phyloP scores from a whole-genome alignment of 2,113 vertebrate species.

The Vanacampus margaritifer region DNA sequence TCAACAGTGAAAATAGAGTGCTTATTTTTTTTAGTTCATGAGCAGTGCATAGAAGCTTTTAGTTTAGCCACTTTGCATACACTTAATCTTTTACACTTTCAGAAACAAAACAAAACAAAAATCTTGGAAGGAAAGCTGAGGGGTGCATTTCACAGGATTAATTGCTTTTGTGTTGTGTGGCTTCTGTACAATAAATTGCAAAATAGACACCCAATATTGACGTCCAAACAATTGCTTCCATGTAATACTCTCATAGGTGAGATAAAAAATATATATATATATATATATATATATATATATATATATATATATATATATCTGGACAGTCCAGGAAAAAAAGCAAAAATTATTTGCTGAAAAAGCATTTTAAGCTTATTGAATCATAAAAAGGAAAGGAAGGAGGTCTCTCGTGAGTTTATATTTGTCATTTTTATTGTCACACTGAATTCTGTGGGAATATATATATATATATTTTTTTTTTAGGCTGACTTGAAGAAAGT shows the following conservation, averaged over 20 bases:
- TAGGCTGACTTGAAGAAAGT: no score
- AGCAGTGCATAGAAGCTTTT: not conserved
- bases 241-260: not conserved
- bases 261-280: no score
- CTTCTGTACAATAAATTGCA: not conserved
- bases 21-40: slow-evolving; percentile 5
- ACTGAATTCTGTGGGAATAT: not conserved
- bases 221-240: slow-evolving; percentile 6
- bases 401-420: slow-evolving; percentile 9
- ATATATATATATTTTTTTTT: no score
- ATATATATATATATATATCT: no score
- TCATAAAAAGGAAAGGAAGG: slow-evolving; percentile 20
- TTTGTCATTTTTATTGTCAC: not conserved
- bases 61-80: not conserved
- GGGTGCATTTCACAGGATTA: not conserved
- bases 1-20: not conserved
- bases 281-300: no score
- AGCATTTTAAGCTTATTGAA: slow-evolving; percentile 37
- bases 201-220: not conserved
- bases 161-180: not conserved
- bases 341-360: slow-evolving; percentile 37
- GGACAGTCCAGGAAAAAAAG: slow-evolving; percentile 8
- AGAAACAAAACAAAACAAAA: not conserved
- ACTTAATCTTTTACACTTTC: not conserved
- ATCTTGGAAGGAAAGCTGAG: not conserved